A percentile compares a stretch with the other conserved stretches of the same genome.
Conservation (phyloP, 2,113 vertebrate genomes). For the Cebus imitator region DNA sequence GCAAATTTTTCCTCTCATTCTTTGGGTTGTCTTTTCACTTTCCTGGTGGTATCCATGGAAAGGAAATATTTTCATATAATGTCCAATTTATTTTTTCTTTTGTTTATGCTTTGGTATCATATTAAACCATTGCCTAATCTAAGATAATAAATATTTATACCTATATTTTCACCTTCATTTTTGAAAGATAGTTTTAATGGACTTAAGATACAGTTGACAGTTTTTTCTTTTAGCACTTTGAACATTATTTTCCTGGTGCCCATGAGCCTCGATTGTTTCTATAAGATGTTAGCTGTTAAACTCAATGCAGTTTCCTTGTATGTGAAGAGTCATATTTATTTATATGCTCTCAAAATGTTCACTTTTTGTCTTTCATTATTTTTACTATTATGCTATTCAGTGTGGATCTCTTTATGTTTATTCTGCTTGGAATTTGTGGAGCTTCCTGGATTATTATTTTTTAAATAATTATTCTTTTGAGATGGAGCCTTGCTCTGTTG, state of each 20-base stretch:
- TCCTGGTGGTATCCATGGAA: not conserved
- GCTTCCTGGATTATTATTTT: slow-evolving; percentile 19
- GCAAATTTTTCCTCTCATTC: not conserved
- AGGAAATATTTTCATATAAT: not conserved
- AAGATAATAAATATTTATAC: not conserved
- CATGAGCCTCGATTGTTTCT: not conserved
- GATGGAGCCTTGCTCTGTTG: too few relatives aligned
- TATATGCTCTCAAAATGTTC: not conserved
- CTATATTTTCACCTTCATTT: not conserved
- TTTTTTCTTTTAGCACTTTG: not conserved
- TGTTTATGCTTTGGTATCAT: not conserved
- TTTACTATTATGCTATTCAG: not conserved
- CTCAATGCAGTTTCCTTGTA: not conserved
- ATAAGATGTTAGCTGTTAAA: not conserved
- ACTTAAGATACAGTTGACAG: not conserved
- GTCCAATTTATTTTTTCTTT: not conserved
- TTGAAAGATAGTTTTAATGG: not conserved
- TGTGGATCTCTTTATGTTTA: slow-evolving; percentile 18
- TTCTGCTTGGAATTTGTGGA: not conserved
- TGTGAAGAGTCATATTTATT: not conserved
- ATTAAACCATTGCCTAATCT: not conserved
- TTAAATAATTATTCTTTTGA: too few relatives aligned
- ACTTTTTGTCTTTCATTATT: not conserved
- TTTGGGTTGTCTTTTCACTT: not conserved
- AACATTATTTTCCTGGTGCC: not conserved